Base-by-base conservation (phyloP, 2,797 vertebrate genomes). In the Rhyacichthys aspro region DNA sequence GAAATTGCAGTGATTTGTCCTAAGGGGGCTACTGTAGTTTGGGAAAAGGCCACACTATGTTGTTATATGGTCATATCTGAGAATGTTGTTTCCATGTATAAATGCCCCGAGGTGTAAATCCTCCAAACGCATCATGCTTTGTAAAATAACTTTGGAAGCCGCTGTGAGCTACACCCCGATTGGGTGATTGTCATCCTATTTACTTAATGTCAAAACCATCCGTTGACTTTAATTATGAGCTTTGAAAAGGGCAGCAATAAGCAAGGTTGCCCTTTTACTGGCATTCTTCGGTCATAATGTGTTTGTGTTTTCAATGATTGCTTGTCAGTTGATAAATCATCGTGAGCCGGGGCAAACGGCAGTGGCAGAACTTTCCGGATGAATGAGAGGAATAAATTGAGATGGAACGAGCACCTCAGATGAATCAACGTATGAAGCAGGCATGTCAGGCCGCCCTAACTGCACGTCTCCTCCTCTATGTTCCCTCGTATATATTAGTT, bases 261-360 rank as follows among this genome's bases (percentile, higher is more conserved):
- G 62, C 67, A 67, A 42, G 55, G 58, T 54, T 82, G 85, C 61
- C 71, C 79, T 84, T 53, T 85, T 83, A 54, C 81, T 61, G 55
- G 53, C 74, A 64, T 41, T 54, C 72, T 76, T 54, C 59, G 77
- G 72, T 68, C 76, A 79, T 73, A 78, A 87, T 86, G 65, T 56
- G 80, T 82, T 85, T 83, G 84, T 77, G 74, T 63, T 84, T 80
- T 79, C 70, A 68, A 63, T 85, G 85, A 90, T 84, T 82, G 83
- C 77, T 75, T 84, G 74, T 81, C 71, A 65, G 83, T 38, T 73
- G 78, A 76, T 84, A 74, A 72, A 79, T 82, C 58, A 68, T 44
- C 7, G 10, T 14, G 69, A 65, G 65, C n/a, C 39, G 50, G 9
- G 49, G 50, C 43, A 55, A 48, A 66, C 56, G 67, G 52, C 59